phyloP scores from a whole-genome alignment of 2,888 invertebrate genomes.

The Clepsis dumicolana region DNA sequence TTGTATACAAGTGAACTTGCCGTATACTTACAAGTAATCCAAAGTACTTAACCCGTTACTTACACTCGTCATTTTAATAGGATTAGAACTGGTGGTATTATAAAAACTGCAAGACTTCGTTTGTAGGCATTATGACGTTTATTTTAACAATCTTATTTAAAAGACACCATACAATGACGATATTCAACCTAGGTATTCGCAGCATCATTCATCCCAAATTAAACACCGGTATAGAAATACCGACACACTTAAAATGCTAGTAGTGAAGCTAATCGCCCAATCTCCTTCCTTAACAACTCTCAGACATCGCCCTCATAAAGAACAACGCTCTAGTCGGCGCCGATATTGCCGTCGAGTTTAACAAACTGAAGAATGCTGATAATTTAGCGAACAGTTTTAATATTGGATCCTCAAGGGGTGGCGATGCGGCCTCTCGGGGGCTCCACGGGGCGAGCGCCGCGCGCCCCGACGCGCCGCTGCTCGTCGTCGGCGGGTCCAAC shows the following conservation, averaged over 20 bases:
- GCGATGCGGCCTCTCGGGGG: slow-evolving; percentile 55
- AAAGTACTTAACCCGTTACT: no score
- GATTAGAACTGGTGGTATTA: no score
- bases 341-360: slow-evolving; percentile 90
- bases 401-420: slow-evolving; percentile 58
- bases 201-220: slow-evolving; percentile 55
- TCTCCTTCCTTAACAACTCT: slow-evolving; percentile 71
- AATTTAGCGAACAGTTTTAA: slow-evolving; percentile 61
- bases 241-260: slow-evolving; percentile 64
- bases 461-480: slow-evolving; percentile 69
- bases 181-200: no score
- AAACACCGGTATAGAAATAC: slow-evolving; percentile 55
- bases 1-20: no score
- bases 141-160: no score
- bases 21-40: no score
- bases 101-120: no score
- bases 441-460: slow-evolving; percentile 61
- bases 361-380: slow-evolving; percentile 70
- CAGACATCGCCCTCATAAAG: slow-evolving; percentile 96
- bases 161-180: no score
- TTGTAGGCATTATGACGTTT: no score
- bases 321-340: slow-evolving; percentile 96
- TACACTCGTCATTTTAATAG: no score
- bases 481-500: slow-evolving; percentile 93
- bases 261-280: slow-evolving; percentile 68